Evolutionary conservation across 2,113 vertebrate species (phyloP).

Genomic region (Apeltes quadracus): DNA sequence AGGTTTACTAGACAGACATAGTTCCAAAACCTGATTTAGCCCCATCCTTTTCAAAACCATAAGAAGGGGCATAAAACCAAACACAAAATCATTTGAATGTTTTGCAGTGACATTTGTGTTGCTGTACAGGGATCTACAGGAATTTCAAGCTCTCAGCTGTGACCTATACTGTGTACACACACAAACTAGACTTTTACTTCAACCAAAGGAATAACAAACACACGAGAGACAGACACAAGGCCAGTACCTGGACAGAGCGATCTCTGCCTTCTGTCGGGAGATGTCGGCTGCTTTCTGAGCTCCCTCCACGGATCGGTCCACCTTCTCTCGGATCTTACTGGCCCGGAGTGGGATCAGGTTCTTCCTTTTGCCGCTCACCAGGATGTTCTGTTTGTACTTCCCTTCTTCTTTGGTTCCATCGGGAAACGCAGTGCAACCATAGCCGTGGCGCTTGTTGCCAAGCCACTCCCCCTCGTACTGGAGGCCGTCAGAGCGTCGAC

Average conservation of each 20-base stretch:
- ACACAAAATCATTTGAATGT: neutral
- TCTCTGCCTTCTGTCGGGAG: constrained; percentile 94
- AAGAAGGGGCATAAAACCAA: neutral
- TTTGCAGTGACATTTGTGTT: neutral
- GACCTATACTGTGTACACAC: neutral
- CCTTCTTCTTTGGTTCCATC: constrained; percentile 97
- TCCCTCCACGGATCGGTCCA: constrained; percentile 92
- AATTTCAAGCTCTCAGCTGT: neutral
- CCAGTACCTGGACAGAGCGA: constrained; percentile 91
- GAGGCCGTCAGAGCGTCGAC: constrained; percentile 92
- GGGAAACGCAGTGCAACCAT: constrained; percentile 95
- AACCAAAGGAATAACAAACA: neutral
- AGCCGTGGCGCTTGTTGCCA: constrained; percentile 94
- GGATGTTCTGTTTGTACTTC: constrained; percentile 97
- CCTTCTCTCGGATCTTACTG: constrained; percentile 98
- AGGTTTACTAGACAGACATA: no score
- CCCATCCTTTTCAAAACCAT: no score
- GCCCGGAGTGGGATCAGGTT: constrained; percentile 96
- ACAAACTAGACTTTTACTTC: neutral
- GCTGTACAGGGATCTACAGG: neutral
- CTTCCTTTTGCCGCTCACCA: constrained; percentile 96
- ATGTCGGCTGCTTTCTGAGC: constrained; percentile 92
- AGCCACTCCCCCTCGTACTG: constrained; percentile 97
- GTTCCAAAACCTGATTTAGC: no score
- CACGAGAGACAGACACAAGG: neutral